Conservation (phyloP, 2,113 vertebrate species). For the Muscicapa adusta region DNA sequence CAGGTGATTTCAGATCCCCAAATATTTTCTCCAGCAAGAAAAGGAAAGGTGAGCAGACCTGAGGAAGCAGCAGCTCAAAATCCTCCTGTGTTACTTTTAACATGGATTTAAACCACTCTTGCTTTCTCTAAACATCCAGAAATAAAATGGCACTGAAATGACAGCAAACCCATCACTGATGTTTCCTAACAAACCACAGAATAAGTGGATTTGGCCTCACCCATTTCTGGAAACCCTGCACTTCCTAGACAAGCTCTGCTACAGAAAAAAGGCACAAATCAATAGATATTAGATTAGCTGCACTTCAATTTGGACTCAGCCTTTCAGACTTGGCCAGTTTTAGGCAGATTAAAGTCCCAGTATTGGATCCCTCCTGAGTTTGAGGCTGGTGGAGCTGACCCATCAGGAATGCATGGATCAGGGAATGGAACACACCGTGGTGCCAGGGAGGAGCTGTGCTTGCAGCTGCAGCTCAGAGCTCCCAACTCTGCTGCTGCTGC, state of each 20-base stretch:
- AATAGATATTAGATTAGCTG: constrained; percentile 67
- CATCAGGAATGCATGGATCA: background rate
- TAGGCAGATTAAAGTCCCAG: constrained; percentile 66
- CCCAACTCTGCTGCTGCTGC: background rate
- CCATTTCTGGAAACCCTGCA: background rate
- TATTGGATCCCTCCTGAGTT: constrained; percentile 31
- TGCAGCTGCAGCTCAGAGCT: background rate
- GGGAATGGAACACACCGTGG: background rate
- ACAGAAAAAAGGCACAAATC: background rate
- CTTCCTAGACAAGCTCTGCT: constrained; percentile 50
- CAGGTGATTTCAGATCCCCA: background rate
- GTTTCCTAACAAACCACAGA: background rate
- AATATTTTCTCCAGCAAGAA: background rate
- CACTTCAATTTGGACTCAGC: constrained; percentile 34
- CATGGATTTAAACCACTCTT: background rate
- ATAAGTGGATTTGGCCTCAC: background rate
- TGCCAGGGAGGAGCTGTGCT: background rate
- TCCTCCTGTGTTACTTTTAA: background rate
- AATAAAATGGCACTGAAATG: background rate
- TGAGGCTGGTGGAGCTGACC: constrained; percentile 11
- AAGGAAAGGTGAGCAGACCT: background rate
- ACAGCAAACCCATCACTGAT: background rate
- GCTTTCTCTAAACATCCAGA: background rate
- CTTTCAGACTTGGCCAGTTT: constrained; percentile 59
- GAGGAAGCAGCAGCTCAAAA: background rate